phyloP scores from a whole-genome alignment of 2,888 invertebrate species.

The Biston stratarius region DNA sequence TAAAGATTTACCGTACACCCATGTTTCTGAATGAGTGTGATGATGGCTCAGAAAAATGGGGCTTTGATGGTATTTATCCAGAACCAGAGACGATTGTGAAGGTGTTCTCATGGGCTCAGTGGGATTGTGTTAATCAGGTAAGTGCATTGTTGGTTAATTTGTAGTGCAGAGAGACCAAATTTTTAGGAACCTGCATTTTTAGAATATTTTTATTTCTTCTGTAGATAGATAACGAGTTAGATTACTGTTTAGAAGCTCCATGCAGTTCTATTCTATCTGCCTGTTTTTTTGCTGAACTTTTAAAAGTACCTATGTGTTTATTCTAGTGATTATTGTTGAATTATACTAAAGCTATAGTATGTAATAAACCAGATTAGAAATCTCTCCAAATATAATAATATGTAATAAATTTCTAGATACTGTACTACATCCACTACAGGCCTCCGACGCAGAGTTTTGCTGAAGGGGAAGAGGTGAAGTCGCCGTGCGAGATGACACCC shows the following conservation, averaged over 20 bases:
- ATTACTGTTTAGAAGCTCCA: no score
- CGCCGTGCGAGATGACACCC: constrained; percentile 88
- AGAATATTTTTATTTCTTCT: no score
- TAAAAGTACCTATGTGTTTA: no score
- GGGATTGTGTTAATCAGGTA: constrained; percentile 90
- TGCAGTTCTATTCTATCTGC: no score
- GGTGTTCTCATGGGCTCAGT: constrained; percentile 94
- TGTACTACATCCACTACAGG: constrained; percentile 94
- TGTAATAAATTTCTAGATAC: constrained; percentile 81
- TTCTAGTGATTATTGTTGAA: no score
- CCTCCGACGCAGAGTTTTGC: constrained; percentile 90
- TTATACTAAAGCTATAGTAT: no score
- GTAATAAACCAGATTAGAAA: no score
- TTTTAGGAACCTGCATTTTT: no score
- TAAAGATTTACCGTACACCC: constrained; percentile 79
- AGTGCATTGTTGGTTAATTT: neutral
- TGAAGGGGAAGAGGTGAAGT: constrained; percentile 86
- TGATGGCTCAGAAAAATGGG: constrained; percentile 84
- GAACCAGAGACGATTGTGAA: constrained; percentile 88
- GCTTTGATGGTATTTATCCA: constrained; percentile 83
- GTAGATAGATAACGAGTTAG: no score
- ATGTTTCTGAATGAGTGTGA: constrained; percentile 80
- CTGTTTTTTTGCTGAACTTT: no score
- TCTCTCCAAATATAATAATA: no score
- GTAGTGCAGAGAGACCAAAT: no score